phyloP scores from a whole-genome alignment of 2,113 vertebrate species.

The Chlorodrepanis virens region DNA sequence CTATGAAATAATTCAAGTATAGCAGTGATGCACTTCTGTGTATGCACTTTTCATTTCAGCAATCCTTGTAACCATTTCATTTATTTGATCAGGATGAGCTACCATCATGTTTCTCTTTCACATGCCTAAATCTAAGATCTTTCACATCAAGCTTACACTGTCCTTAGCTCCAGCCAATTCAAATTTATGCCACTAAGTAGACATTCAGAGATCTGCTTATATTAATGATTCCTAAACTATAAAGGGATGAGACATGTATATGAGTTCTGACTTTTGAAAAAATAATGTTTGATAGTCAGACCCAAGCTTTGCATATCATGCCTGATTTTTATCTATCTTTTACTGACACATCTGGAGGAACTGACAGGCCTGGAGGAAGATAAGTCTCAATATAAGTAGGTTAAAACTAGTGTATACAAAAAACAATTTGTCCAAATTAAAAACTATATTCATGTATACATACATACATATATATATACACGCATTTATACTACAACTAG shows the following conservation, averaged over 20 bases:
- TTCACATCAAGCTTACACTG: not conserved
- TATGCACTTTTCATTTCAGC: not conserved
- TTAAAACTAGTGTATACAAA: not conserved
- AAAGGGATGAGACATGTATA: not conserved
- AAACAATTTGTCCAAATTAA: not conserved
- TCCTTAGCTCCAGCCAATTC: not conserved
- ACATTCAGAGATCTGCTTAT: not conserved
- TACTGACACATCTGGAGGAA: not conserved
- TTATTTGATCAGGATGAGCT: not conserved
- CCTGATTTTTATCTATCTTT: not conserved
- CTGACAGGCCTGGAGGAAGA: not conserved
- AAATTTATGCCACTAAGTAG: not conserved
- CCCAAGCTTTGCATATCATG: not conserved
- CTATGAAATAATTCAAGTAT: conserved; percentile 54
- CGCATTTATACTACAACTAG: not conserved
- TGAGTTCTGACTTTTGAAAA: not conserved
- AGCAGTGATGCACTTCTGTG: not conserved
- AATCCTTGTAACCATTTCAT: not conserved
- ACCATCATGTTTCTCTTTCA: not conserved
- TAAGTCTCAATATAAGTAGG: not conserved
- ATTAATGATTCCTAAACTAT: not conserved
- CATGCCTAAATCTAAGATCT: not conserved
- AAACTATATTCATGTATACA: not conserved
- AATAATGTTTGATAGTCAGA: not conserved
- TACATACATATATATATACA: too few species aligned